Base-by-base conservation (phyloP, 2,888 invertebrate genomes). In the Empis stercorea region DNA sequence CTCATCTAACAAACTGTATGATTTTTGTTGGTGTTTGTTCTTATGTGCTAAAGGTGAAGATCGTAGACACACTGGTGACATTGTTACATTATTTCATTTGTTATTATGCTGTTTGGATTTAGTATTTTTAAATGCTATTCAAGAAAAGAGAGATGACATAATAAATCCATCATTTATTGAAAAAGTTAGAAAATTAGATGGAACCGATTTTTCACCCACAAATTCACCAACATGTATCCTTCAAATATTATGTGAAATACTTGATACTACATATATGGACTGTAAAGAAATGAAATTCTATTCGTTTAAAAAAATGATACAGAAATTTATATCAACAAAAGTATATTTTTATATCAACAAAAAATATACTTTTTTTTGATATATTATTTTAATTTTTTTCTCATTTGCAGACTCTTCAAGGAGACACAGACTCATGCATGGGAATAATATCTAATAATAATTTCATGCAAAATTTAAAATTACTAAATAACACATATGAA, bases 11-110 rank as follows among this genome's bases (percentile, higher is more conserved):
- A 87, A 88, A 62, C 72, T 96, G 5, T 94, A 91, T 68, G 89
- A 92, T 62, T 91, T 95, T 62, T 84, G 87, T 56, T 97, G 96
- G 96, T 87, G 87, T 44, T 71, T 96, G 49, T 96, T 91, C 70
- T 79, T 94, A 32, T 85, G 87, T 64, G 84, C 91, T 13, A 88
- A 88, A 72, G 87, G 87, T 44, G 84, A 88, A 61, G 86, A 88
- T 61, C 81, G 86, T 38, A 81, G 81, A 46, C 86, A 89, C 23
- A 85, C 87, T 43, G 87, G 93, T 63, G 96, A 97, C 68, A 73
- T 99, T 48, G 92, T 99, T 2, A 92, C 88, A 63, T 94, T 92
- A 53, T 93, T 87, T 63, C 94, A 96, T 69, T 74, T 97, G 43
- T 71, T 99, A 43, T 73, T 95, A 48, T 88, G 91, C 49, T 88